A percentile compares a stretch with the other conserved stretches of the same genome.
phyloP scores from a whole-genome alignment of 2,888 invertebrate genomes.

The Leptopterna dolabrata region DNA sequence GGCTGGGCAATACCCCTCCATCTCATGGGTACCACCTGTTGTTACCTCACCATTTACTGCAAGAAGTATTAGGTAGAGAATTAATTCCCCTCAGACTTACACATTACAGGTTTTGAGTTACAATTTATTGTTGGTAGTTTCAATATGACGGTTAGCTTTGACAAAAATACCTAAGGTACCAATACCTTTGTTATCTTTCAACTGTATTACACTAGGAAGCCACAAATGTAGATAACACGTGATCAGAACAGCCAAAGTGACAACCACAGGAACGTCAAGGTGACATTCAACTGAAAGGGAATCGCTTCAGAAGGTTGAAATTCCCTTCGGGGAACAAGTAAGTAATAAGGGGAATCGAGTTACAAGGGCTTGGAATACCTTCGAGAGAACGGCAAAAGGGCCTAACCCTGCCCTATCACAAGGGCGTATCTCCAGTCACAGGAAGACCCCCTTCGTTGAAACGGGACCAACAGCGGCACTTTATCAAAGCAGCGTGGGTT shows the following conservation, averaged over 20 bases:
- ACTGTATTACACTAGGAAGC: too few relatives aligned
- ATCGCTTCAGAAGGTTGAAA: background rate
- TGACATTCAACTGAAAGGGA: background rate
- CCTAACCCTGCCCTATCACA: background rate
- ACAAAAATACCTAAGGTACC: too few relatives aligned
- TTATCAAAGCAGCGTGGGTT: background rate
- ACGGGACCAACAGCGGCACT: background rate
- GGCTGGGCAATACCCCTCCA: too few relatives aligned
- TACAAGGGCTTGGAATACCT: background rate
- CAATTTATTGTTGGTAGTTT: too few relatives aligned
- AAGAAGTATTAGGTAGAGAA: too few relatives aligned
- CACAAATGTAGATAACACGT: background rate
- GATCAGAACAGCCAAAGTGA: background rate
- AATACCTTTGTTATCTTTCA: too few relatives aligned
- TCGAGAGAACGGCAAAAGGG: background rate
- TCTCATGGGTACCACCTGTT: too few relatives aligned
- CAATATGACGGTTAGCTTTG: too few relatives aligned
- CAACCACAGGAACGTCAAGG: background rate
- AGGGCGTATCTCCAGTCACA: background rate
- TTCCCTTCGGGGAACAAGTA: background rate
- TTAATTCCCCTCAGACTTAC: too few relatives aligned
- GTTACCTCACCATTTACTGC: too few relatives aligned
- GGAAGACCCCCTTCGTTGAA: background rate
- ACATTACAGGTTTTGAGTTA: too few relatives aligned
- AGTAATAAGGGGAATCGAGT: background rate